Percentiles rank a stretch among this genome's conserved stretches.
These are phyloP conservation scores for Willowsia nigromaculata DNA, from an alignment of 2,888 invertebrate species.

Conservation along the genomic window DNA sequence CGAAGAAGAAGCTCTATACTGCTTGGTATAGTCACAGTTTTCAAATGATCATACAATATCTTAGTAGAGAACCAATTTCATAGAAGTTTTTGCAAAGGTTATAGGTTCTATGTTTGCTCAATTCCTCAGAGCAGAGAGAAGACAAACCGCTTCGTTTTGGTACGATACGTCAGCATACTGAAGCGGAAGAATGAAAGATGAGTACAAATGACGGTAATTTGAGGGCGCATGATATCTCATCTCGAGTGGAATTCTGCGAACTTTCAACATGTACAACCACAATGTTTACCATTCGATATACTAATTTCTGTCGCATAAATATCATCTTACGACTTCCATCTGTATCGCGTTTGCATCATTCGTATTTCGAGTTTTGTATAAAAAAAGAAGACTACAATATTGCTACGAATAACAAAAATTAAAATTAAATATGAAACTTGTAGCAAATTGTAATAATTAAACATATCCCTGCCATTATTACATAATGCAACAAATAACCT, in stretches of 20 bases:
- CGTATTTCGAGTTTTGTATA: neutral
- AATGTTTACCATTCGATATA: neutral
- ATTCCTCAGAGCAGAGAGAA: neutral
- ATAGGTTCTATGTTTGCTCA: too few relatives aligned
- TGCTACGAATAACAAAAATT: too few relatives aligned
- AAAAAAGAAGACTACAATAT: neutral
- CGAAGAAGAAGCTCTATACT: neutral
- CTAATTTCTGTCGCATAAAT: neutral
- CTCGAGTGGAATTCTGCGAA: slow-evolving; percentile 15
- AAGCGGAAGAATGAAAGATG: slow-evolving; percentile 35
- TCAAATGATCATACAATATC: too few relatives aligned
- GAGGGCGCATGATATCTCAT: slow-evolving; percentile 27
- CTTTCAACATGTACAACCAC: slow-evolving; percentile 22
- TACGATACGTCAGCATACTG: neutral
- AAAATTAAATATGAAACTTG: too few relatives aligned
- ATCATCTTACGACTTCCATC: neutral
- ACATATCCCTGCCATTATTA: too few relatives aligned
- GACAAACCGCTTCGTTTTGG: neutral
- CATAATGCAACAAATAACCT: too few relatives aligned
- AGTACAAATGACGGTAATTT: slow-evolving; percentile 45
- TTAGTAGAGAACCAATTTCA: too few relatives aligned
- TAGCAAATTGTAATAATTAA: too few relatives aligned
- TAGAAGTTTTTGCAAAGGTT: too few relatives aligned
- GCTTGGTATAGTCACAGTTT: too few relatives aligned
- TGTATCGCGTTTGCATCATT: neutral